Conservation (phyloP, 2,888 invertebrate genomes). For the Volucella bombylans region DNA sequence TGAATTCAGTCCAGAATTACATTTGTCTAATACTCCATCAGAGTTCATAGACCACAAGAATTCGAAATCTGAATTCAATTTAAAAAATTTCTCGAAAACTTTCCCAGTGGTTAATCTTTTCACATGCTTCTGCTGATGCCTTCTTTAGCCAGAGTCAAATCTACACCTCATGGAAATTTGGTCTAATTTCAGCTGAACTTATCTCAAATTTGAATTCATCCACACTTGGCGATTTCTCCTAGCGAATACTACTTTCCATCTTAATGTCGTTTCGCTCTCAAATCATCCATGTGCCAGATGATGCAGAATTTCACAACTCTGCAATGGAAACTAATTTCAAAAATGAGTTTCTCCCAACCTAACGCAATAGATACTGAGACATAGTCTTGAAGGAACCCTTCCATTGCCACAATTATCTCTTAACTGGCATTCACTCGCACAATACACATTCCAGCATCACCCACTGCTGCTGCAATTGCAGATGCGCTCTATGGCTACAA, state of each 20-base stretch:
- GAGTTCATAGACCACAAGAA: too few species aligned
- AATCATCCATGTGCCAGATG: constrained; percentile 18
- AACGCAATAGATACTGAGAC: constrained; percentile 25
- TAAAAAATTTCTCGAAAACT: too few species aligned
- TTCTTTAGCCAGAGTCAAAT: too few species aligned
- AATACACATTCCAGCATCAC: constrained; percentile 51
- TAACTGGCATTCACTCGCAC: constrained; percentile 63
- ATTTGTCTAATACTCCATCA: too few species aligned
- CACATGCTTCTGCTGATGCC: too few species aligned
- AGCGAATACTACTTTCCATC: too few species aligned
- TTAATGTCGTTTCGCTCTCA: neutral
- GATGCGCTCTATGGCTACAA: constrained; percentile 8
- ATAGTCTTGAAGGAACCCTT: constrained; percentile 5
- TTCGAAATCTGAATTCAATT: too few species aligned
- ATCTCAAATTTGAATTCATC: too few species aligned
- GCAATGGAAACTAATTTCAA: constrained; percentile 30
- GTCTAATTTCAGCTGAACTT: too few species aligned
- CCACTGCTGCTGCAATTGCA: constrained; percentile 39
- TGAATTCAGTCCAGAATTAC: too few species aligned
- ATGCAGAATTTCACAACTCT: constrained; percentile 5
- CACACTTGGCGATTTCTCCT: neutral
- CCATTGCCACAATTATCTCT: constrained; percentile 51
- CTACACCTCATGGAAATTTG: too few species aligned
- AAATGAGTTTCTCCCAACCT: constrained; percentile 15
- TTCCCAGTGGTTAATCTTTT: too few species aligned